Percentiles rank a stretch among this genome's conserved stretches.
Conservation (phyloP, 1,140 invertebrate species). For the Arion vulgaris region DNA sequence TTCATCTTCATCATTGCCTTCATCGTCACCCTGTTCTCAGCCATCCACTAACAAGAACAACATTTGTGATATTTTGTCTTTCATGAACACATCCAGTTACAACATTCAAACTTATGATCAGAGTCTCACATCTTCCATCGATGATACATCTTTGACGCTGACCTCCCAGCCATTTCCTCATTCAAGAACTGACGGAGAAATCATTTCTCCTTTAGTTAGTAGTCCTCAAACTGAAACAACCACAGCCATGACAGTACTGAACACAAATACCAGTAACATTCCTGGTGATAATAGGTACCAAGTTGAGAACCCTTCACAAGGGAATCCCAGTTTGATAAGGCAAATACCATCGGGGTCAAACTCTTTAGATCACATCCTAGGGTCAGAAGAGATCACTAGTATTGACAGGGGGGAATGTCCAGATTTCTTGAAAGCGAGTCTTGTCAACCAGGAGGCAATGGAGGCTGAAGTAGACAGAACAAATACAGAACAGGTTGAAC, state of each 20-base stretch:
- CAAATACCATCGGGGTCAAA: background rate
- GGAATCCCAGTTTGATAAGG: background rate
- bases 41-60: background rate
- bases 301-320: background rate
- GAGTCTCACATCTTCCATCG: background rate
- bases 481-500: background rate
- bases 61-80: conserved; percentile 4
- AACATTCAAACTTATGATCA: background rate
- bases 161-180: background rate
- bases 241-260: background rate
- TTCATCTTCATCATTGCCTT: background rate
- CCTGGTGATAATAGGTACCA: background rate
- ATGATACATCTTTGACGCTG: background rate
- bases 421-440: background rate
- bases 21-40: background rate
- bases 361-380: background rate
- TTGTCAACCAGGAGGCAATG: background rate
- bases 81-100: background rate
- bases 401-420: background rate
- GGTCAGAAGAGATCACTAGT: background rate
- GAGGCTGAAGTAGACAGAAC: background rate
- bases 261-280: background rate
- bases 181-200: background rate
- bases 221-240: background rate
- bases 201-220: background rate